Evolutionary conservation across 2,113 vertebrate genomes (phyloP).

Genomic region (Myanophis thanlyinensis): DNA sequence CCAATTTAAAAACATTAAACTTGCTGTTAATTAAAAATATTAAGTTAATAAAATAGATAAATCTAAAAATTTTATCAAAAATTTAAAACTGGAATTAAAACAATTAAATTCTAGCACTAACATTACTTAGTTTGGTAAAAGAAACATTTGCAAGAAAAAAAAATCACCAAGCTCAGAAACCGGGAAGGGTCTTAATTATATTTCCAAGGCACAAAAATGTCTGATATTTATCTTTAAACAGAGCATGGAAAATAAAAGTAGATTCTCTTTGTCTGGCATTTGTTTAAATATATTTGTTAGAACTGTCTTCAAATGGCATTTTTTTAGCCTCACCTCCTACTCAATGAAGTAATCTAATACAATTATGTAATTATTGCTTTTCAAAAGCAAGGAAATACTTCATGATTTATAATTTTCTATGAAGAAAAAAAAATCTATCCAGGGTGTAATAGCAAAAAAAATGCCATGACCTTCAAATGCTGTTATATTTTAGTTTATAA

Average conservation of each 20-base stretch:
- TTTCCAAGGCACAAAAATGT: not conserved
- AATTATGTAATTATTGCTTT: conserved; percentile 16
- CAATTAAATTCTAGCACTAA: no score
- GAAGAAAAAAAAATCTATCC: not conserved
- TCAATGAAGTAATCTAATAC: conserved; percentile 8
- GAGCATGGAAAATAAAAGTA: not conserved
- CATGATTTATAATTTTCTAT: conserved; percentile 12
- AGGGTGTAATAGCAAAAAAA: conserved; percentile 12
- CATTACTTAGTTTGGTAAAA: not conserved
- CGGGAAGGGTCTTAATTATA: not conserved
- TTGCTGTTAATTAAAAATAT: no score
- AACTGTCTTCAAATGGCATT: not conserved
- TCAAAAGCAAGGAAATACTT: conserved; percentile 17
- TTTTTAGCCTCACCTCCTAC: not conserved
- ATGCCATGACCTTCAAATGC: conserved; percentile 33
- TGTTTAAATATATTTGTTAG: not conserved
- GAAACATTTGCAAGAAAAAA: not conserved
- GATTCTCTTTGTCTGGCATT: not conserved
- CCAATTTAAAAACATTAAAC: no score
- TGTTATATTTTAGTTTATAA: conserved; percentile 36
- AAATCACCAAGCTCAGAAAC: not conserved
- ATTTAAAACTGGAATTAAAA: no score
- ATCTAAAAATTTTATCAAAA: no score
- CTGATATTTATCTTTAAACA: not conserved
- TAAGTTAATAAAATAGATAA: no score